These are phyloP conservation scores for Trialeurodes vaporariorum DNA, from an alignment of 1,140 invertebrate species.

Conservation along the genomic window DNA sequence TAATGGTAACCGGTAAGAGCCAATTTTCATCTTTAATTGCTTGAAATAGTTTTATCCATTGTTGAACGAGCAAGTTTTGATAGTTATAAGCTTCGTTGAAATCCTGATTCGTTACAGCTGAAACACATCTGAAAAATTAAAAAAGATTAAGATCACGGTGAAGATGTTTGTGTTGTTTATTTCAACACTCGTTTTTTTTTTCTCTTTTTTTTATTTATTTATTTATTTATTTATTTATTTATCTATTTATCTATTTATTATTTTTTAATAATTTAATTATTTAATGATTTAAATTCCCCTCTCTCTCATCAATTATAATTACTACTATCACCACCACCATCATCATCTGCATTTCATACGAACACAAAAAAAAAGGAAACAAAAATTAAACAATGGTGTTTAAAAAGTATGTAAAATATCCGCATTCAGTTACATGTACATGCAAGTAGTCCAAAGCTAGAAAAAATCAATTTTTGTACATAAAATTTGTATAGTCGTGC, in stretches of 20 bases:
- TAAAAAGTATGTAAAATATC: too few species aligned
- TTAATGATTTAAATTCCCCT: neutral
- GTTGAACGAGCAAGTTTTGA: slow-evolving; percentile 64
- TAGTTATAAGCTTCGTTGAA: slow-evolving; percentile 62
- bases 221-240: neutral
- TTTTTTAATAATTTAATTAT: neutral
- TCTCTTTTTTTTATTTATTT: neutral
- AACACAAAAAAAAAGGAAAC: too few species aligned
- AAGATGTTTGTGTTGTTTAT: neutral
- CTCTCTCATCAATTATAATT: neutral
- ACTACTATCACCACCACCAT: too few species aligned
- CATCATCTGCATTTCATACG: too few species aligned
- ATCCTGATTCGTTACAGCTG: slow-evolving; percentile 49
- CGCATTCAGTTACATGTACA: too few species aligned
- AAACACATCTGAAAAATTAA: slow-evolving; percentile 45
- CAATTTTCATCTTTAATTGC: slow-evolving; percentile 91
- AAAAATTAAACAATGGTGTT: too few species aligned
- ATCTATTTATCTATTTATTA: neutral
- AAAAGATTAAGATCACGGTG: neutral
- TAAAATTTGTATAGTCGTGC: neutral
- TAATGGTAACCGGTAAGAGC: slow-evolving; percentile 82
- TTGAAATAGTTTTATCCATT: slow-evolving; percentile 73
- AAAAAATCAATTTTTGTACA: neutral
- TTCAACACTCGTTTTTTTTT: neutral
- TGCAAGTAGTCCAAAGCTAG: too few species aligned